Conservation (phyloP, 2,888 invertebrate genomes). For the Toxonevra muliebris region DNA sequence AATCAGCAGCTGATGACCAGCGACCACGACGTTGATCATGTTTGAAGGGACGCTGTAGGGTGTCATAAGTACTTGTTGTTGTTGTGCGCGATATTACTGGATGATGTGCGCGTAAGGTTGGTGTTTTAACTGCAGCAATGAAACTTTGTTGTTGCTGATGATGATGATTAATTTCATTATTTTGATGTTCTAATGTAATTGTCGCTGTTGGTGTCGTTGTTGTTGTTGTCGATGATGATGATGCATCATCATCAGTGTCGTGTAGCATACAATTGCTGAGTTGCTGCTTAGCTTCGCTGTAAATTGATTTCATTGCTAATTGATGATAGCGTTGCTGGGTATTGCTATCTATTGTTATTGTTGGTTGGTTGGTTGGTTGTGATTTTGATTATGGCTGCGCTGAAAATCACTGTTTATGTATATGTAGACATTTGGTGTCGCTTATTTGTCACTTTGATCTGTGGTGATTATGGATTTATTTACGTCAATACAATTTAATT, state of each 20-base stretch:
- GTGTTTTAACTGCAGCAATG: background rate
- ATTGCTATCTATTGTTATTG: background rate
- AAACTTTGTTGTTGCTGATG: conserved; percentile 9
- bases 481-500: no score
- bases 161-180: conserved; percentile 13
- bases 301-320: conserved; percentile 53
- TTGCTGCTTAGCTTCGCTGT: conserved; percentile 55
- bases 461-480: no score
- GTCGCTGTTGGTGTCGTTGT: conserved; percentile 34
- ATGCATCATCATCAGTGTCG: conserved; percentile 38
- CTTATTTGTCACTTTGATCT: background rate
- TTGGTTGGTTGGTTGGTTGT: no score
- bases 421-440: conserved; percentile 3
- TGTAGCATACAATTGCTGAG: conserved; percentile 52
- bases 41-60: conserved; percentile 59
- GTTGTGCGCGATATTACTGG: conserved; percentile 32
- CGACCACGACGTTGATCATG: conserved; percentile 68
- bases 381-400: no score
- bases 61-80: conserved; percentile 54
- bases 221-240: conserved; percentile 5
- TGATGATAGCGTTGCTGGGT: background rate
- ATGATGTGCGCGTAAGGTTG: conserved; percentile 16
- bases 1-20: conserved; percentile 80
- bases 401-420: no score
- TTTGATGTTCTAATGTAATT: conserved; percentile 26